These are phyloP conservation scores for Maconellicoccus hirsutus DNA, from an alignment of 1,140 invertebrate species.

Conservation along the genomic window DNA sequence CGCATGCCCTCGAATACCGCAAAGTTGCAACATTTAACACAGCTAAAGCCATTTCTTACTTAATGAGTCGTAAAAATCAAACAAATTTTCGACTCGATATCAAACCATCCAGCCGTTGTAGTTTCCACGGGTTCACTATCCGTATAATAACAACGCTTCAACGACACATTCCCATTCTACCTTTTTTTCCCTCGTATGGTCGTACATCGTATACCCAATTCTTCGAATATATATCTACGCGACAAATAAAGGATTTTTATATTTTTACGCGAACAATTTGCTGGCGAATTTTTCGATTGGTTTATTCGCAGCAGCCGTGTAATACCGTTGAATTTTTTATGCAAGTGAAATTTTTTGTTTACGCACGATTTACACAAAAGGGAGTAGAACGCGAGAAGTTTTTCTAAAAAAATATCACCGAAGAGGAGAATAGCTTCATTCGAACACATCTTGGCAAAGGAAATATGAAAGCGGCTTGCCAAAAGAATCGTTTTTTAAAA, in stretches of 20 bases:
- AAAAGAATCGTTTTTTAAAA: neutral
- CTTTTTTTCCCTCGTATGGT: neutral
- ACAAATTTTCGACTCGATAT: neutral
- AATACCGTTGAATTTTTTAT: neutral
- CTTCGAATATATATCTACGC: neutral
- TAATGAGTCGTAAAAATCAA: constrained; percentile 5
- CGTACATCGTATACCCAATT: neutral
- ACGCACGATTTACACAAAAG: neutral
- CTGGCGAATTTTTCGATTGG: neutral
- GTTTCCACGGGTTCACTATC: neutral
- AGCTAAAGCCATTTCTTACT: neutral
- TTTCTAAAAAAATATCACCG: neutral
- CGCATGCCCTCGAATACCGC: neutral
- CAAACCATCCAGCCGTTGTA: neutral
- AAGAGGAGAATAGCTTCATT: neutral
- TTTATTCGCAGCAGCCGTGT: neutral
- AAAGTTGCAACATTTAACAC: neutral
- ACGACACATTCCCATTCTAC: neutral
- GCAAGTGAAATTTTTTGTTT: neutral
- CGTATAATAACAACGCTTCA: neutral
- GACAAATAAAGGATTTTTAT: neutral
- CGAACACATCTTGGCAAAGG: neutral
- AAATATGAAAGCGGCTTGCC: neutral
- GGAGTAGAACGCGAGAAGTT: neutral
- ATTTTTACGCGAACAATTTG: neutral